Percentiles rank a stretch among this genome's conserved stretches.
Evolutionary conservation across 2,113 vertebrate species (phyloP).

Genomic region (Australoheros scitulus): DNA sequence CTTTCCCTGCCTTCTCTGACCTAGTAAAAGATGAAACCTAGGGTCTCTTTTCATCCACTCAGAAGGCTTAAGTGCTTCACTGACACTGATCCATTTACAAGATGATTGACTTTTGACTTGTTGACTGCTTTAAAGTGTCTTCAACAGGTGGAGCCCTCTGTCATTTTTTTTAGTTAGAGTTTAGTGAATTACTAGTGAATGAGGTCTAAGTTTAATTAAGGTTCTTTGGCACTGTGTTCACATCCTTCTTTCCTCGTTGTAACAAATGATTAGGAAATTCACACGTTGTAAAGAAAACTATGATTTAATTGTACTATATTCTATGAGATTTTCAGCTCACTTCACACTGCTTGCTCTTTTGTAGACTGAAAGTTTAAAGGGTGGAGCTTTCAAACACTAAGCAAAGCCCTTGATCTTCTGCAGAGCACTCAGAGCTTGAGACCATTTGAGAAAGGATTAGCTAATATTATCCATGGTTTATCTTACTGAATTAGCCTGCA

Average conservation of each 20-base stretch:
- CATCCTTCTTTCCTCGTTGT: not conserved
- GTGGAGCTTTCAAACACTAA: not conserved
- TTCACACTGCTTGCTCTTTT: not conserved
- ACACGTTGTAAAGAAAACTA: not conserved
- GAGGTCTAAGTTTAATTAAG: not conserved
- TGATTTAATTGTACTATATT: not conserved
- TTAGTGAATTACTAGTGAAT: not conserved
- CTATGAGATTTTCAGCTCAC: not conserved
- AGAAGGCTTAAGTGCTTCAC: slow-evolving; percentile 60
- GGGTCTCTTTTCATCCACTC: slow-evolving; percentile 46
- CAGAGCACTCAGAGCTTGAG: slow-evolving; percentile 36
- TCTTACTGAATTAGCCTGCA: slow-evolving; percentile 54
- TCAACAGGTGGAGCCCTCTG: not conserved
- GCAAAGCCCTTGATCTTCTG: slow-evolving; percentile 51
- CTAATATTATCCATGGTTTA: slow-evolving; percentile 69
- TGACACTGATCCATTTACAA: slow-evolving; percentile 58
- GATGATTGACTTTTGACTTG: slow-evolving; percentile 25
- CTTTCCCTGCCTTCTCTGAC: slow-evolving; percentile 30
- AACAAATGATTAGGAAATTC: not conserved
- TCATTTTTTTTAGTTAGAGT: not conserved
- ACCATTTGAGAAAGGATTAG: slow-evolving; percentile 70
- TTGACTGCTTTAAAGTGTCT: not conserved
- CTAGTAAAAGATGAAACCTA: slow-evolving; percentile 38
- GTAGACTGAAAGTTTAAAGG: slow-evolving; percentile 1
- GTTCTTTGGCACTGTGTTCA: not conserved